phyloP scores from a whole-genome alignment of 2,113 vertebrate genomes.

The Mirza zaza region DNA sequence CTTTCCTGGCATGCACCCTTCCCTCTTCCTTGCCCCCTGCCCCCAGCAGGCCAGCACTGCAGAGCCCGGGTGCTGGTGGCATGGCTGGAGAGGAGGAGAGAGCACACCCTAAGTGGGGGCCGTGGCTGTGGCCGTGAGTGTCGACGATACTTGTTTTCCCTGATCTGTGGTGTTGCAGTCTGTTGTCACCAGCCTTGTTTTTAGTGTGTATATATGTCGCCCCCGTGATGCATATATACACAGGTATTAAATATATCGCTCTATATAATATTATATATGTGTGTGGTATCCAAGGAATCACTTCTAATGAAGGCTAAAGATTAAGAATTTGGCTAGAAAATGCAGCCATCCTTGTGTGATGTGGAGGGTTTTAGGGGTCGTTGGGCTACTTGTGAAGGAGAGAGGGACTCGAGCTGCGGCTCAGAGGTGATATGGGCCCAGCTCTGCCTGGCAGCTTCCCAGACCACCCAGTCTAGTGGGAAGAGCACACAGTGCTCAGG shows the following conservation, averaged over 20 bases:
- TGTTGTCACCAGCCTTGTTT: slow-evolving; percentile 87
- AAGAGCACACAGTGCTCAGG: neutral
- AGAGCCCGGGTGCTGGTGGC: slow-evolving; percentile 6
- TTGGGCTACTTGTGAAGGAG: neutral
- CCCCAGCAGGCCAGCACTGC: neutral
- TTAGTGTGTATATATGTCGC: slow-evolving; percentile 89
- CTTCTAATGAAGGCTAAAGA: slow-evolving; percentile 83
- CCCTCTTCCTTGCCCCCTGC: neutral
- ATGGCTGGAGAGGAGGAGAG: slow-evolving; percentile 24
- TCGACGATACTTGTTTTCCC: slow-evolving; percentile 79
- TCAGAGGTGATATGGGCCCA: neutral
- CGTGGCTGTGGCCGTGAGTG: slow-evolving; percentile 53
- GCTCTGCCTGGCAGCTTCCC: neutral
- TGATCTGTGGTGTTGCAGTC: slow-evolving; percentile 85
- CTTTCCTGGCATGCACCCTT: slow-evolving; percentile 62
- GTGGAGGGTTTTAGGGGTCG: neutral
- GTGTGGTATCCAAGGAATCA: slow-evolving; percentile 86
- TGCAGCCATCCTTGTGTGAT: slow-evolving; percentile 79
- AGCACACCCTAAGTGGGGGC: slow-evolving; percentile 4
- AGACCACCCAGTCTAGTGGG: neutral
- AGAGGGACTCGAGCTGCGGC: neutral
- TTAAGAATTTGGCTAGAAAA: slow-evolving; percentile 83
- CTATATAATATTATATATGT: slow-evolving; percentile 90
- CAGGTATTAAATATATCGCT: slow-evolving; percentile 90
- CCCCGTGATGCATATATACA: slow-evolving; percentile 89